phyloP scores from a whole-genome alignment of 1,140 invertebrate genomes.

The Gonioctena quinquepunctata region DNA sequence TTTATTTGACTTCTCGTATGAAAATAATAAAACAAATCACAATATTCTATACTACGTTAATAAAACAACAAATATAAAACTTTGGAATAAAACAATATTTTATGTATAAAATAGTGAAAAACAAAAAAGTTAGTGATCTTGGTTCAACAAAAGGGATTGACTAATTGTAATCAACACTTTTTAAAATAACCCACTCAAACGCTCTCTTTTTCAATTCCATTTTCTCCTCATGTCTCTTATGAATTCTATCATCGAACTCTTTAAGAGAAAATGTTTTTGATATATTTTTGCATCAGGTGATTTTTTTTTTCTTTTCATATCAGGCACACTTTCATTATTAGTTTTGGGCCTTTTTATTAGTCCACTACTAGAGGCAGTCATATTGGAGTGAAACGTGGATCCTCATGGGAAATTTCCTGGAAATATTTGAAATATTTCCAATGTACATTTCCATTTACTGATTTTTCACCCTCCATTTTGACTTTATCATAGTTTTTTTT shows the following conservation, averaged over 20 bases:
- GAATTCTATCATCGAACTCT: not conserved
- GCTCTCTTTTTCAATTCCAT: too few relatives aligned
- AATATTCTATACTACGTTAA: not conserved
- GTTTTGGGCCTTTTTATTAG: not conserved
- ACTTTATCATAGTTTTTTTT: too few relatives aligned
- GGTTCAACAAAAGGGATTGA: too few relatives aligned
- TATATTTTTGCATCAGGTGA: not conserved
- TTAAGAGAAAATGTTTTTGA: not conserved
- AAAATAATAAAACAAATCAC: not conserved
- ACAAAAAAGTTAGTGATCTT: too few relatives aligned
- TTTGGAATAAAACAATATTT: too few relatives aligned
- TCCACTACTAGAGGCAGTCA: conserved; percentile 1
- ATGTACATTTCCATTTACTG: not conserved
- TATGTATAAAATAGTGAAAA: too few relatives aligned
- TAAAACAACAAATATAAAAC: too few relatives aligned
- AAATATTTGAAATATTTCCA: not conserved
- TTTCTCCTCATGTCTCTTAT: not conserved
- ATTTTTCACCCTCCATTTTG: too few relatives aligned
- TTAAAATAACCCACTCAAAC: not conserved
- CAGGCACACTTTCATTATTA: too few relatives aligned
- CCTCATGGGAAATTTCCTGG: too few relatives aligned
- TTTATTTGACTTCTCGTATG: too few relatives aligned
- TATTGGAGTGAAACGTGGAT: too few relatives aligned
- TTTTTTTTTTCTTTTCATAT: not conserved
- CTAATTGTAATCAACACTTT: not conserved